phyloP scores from a whole-genome alignment of 2,888 invertebrate genomes.

The Liodrosophila aerea region DNA sequence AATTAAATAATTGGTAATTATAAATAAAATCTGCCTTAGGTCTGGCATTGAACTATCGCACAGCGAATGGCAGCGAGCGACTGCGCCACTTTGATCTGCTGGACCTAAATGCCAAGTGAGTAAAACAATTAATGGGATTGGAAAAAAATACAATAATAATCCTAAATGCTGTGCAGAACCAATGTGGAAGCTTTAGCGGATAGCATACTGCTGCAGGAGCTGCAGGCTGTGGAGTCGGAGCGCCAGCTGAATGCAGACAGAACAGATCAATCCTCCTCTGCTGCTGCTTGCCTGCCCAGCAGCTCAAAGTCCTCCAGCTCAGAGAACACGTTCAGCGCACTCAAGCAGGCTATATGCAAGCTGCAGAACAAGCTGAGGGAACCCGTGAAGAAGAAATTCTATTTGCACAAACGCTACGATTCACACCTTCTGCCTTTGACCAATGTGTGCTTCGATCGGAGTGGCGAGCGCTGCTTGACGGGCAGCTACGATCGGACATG shows the following conservation, averaged over 20 bases:
- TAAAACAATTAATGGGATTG: constrained; percentile 11
- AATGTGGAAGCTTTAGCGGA: constrained; percentile 62
- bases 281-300: constrained; percentile 16
- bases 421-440: constrained; percentile 89
- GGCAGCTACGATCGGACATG: constrained; percentile 94
- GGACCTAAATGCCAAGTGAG: constrained; percentile 86
- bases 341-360: constrained; percentile 85
- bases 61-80: constrained; percentile 85
- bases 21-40: constrained; percentile 77
- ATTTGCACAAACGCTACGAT: constrained; percentile 85
- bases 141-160: neutral
- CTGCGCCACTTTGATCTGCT: constrained; percentile 86
- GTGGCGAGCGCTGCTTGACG: constrained; percentile 89
- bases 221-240: constrained; percentile 38
- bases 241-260: neutral
- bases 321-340: constrained; percentile 81
- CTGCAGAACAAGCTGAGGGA: constrained; percentile 86
- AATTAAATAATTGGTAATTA: neutral
- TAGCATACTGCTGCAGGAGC: constrained; percentile 49
- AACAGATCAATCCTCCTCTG: neutral
- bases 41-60: constrained; percentile 86
- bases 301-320: constrained; percentile 41
- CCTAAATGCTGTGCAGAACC: constrained; percentile 30
- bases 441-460: constrained; percentile 88
- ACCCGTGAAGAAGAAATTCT: constrained; percentile 85